Percentiles rank a stretch among this genome's conserved stretches.
Conservation (phyloP, 2,888 invertebrate species). For the Eurytoma adleriae region DNA sequence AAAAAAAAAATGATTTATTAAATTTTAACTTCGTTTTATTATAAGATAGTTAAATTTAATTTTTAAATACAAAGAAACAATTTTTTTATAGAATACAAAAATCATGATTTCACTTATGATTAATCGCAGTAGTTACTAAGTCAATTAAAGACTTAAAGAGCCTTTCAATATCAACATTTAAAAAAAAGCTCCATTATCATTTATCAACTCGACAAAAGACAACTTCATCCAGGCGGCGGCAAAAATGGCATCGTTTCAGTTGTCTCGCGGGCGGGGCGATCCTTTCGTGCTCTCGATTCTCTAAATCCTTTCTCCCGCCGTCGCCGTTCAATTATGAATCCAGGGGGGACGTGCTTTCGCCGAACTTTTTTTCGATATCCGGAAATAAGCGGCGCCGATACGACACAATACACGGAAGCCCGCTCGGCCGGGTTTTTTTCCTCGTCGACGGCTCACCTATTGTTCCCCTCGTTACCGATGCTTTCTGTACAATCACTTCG, state of each 20-base stretch:
- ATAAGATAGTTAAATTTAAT: too few relatives aligned
- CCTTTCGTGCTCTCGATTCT: slow-evolving; percentile 1
- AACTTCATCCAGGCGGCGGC: too few relatives aligned
- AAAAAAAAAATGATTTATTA: too few relatives aligned
- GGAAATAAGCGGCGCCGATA: slow-evolving; percentile 21
- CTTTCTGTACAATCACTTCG: background rate
- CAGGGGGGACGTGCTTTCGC: slow-evolving; percentile 37
- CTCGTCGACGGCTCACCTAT: slow-evolving; percentile 10
- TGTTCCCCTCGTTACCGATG: slow-evolving; percentile 2
- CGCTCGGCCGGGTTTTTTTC: background rate
- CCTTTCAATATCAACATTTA: too few relatives aligned
- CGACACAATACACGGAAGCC: slow-evolving; percentile 42
- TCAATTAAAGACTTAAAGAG: too few relatives aligned
- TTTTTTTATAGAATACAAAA: too few relatives aligned
- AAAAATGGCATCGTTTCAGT: background rate
- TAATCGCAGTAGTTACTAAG: too few relatives aligned
- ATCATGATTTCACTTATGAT: too few relatives aligned
- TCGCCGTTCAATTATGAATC: slow-evolving; percentile 1
- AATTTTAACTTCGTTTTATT: too few relatives aligned
- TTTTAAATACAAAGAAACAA: too few relatives aligned
- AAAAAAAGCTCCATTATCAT: too few relatives aligned
- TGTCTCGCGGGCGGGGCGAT: background rate
- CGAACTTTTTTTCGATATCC: slow-evolving; percentile 39
- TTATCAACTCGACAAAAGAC: too few relatives aligned
- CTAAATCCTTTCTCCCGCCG: slow-evolving; percentile 39